A percentile compares a stretch with the other conserved stretches of the same genome.
phyloP scores from a whole-genome alignment of 2,797 vertebrate species.

The Syndactyla subalaris region DNA sequence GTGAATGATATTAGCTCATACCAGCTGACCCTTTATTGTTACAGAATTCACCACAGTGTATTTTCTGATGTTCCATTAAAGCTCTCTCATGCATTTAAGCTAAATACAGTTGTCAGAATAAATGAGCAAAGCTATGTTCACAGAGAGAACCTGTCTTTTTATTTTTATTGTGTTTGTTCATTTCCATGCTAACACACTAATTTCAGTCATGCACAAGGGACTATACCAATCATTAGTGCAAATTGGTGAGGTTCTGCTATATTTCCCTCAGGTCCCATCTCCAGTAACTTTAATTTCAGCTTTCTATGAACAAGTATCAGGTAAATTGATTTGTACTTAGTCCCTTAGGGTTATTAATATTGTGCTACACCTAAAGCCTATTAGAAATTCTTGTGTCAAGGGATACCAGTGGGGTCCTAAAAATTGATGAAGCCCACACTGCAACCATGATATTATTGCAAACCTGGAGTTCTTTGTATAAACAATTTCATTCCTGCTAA shows the following conservation, averaged over 20 bases:
- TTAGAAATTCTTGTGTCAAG: conserved; percentile 60
- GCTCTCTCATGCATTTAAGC: conserved; percentile 40
- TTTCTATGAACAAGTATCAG: conserved; percentile 57
- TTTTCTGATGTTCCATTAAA: conserved; percentile 31
- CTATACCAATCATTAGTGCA: conserved; percentile 68
- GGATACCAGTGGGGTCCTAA: conserved; percentile 51
- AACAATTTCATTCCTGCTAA: conserved; percentile 12
- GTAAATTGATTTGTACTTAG: conserved; percentile 67
- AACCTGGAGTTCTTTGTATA: conserved; percentile 17
- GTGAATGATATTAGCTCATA: neutral
- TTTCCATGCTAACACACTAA: conserved; percentile 61
- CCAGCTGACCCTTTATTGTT: neutral
- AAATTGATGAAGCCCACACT: conserved; percentile 39
- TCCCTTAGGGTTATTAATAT: conserved; percentile 70
- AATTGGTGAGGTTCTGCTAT: conserved; percentile 67
- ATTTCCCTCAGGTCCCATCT: conserved; percentile 69
- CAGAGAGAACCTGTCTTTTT: neutral
- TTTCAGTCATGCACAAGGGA: conserved; percentile 59
- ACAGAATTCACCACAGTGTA: neutral
- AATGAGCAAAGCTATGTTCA: conserved; percentile 43
- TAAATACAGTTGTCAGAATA: conserved; percentile 56
- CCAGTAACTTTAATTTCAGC: conserved; percentile 69
- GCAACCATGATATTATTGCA: conserved; percentile 8
- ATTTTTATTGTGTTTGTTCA: conserved; percentile 66
- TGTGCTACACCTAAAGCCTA: conserved; percentile 56